These are phyloP conservation scores for Eptatretus burgeri DNA, from an alignment of 2,113 vertebrate genomes.

Conservation along the genomic window DNA sequence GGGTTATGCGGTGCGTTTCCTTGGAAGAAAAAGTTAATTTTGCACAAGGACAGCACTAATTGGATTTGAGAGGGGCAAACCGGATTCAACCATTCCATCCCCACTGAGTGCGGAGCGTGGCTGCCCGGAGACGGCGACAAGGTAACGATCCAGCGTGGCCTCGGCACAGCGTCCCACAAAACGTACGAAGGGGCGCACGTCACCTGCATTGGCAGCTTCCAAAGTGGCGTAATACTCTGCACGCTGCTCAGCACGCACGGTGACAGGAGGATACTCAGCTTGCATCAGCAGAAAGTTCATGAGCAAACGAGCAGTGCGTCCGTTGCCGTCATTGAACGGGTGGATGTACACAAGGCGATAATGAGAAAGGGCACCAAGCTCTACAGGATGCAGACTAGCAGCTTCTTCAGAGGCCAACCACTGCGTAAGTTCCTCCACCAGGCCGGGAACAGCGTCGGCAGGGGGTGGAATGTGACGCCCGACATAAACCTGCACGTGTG, in stretches of 20 bases:
- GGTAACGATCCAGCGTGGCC: slow-evolving; percentile 58
- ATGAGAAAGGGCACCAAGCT: slow-evolving; percentile 58
- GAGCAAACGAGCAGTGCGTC: slow-evolving; percentile 52
- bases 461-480: slow-evolving; percentile 75
- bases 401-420: slow-evolving; percentile 84
- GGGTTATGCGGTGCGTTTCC: too few species aligned
- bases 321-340: slow-evolving; percentile 69
- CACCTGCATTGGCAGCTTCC: slow-evolving; percentile 68
- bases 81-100: too few species aligned
- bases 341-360: slow-evolving; percentile 91
- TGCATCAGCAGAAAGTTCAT: slow-evolving; percentile 94
- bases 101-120: too few species aligned
- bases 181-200: slow-evolving; percentile 74
- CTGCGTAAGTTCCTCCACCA: slow-evolving; percentile 62
- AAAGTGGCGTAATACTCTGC: slow-evolving; percentile 52
- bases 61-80: too few species aligned
- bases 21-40: too few species aligned
- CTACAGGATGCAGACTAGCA: slow-evolving; percentile 55
- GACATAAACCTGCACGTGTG: slow-evolving; percentile 34
- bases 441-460: slow-evolving; percentile 42
- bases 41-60: too few species aligned
- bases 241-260: slow-evolving; percentile 66
- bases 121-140: slow-evolving; percentile 42
- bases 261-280: slow-evolving; percentile 63
- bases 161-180: slow-evolving; percentile 79